phyloP scores from a whole-genome alignment of 64 coral and sea anemone genomes.

The Actinia equina region DNA sequence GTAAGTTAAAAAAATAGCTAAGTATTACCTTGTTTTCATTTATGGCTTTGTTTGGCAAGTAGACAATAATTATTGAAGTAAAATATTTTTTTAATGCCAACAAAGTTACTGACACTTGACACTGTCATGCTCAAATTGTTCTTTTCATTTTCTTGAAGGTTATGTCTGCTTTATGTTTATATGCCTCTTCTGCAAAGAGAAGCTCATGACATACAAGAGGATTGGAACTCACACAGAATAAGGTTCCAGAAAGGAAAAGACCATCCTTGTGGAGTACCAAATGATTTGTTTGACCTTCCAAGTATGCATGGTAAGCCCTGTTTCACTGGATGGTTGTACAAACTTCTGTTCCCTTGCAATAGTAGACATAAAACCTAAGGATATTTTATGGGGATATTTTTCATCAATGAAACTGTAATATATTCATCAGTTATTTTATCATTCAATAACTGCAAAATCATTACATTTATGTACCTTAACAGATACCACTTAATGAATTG shows the following conservation, averaged over 20 bases:
- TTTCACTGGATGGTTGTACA: neutral
- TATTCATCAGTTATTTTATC: neutral
- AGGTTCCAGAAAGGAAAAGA: constrained; percentile 1
- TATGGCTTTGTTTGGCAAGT: neutral
- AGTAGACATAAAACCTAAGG: neutral
- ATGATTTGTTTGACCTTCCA: constrained; percentile 18
- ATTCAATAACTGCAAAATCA: neutral
- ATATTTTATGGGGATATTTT: neutral
- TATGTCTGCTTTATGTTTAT: constrained; percentile 6
- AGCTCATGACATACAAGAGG: neutral
- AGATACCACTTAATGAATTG: constrained; percentile 5
- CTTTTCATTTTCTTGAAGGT: neutral
- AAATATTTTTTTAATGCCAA: neutral
- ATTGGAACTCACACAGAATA: neutral
- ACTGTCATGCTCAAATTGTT: constrained; percentile 14
- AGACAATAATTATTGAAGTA: neutral
- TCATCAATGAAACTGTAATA: neutral
- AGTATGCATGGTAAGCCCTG: constrained; percentile 11
- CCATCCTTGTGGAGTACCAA: neutral
- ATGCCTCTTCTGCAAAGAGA: constrained; percentile 4
- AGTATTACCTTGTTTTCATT: neutral
- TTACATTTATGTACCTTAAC: neutral
- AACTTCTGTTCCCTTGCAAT: neutral
- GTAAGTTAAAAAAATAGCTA: neutral
- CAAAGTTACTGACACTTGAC: neutral